These are phyloP conservation scores for Oreochromis niloticus DNA, from an alignment of 2,113 vertebrate species.

Conservation along the genomic window DNA sequence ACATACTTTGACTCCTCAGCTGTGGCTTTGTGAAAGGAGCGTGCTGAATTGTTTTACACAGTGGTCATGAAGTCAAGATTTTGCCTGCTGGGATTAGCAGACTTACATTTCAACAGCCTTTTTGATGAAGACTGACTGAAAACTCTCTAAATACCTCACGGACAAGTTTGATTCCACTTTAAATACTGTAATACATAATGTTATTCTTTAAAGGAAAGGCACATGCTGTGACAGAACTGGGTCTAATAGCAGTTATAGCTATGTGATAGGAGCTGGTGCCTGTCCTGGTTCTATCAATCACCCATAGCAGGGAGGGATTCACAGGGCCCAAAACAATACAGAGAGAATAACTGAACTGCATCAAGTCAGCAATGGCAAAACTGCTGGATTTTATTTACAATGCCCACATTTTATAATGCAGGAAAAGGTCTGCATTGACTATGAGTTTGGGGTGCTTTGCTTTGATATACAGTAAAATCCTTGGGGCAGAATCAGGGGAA, in stretches of 20 bases:
- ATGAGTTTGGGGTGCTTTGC: background rate
- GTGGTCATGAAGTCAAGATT: background rate
- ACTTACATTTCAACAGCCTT: background rate
- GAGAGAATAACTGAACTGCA: conserved; percentile 20
- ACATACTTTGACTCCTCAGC: background rate
- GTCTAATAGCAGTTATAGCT: conserved; percentile 41
- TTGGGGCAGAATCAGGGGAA: conserved; percentile 20
- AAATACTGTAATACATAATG: conserved; percentile 29
- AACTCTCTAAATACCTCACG: background rate
- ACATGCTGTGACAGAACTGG: conserved; percentile 63
- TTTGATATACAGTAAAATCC: conserved; percentile 18
- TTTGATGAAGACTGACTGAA: background rate
- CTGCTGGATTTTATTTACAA: background rate
- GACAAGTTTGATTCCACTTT: conserved; percentile 4
- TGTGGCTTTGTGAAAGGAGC: background rate
- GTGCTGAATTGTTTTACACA: background rate
- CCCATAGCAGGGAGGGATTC: conserved; percentile 20
- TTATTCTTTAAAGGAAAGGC: conserved; percentile 21
- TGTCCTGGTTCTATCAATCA: conserved; percentile 67
- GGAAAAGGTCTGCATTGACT: background rate
- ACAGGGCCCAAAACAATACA: conserved; percentile 28
- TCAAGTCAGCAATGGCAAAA: conserved; percentile 12
- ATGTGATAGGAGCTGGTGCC: conserved; percentile 21
- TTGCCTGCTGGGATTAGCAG: background rate
- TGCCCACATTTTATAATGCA: background rate